Conservation (phyloP, 2,888 invertebrate genomes). For the Drosophila longiperda region DNA sequence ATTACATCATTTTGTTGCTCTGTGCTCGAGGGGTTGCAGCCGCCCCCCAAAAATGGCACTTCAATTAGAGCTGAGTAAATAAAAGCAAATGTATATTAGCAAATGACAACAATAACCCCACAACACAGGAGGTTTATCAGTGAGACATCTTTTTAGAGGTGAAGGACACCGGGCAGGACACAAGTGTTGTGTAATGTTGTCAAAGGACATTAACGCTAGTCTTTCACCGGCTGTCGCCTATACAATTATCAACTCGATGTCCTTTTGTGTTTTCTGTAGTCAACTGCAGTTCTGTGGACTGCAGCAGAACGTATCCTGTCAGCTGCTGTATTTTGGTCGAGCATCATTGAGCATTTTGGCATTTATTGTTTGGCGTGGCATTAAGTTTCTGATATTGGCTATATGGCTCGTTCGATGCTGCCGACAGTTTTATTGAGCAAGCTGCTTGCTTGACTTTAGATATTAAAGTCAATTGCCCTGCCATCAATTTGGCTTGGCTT, state of each 20-base stretch:
- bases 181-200: not conserved
- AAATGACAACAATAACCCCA: slow-evolving; percentile 15
- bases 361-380: slow-evolving; percentile 60
- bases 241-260: slow-evolving; percentile 67
- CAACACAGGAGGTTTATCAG: slow-evolving; percentile 10
- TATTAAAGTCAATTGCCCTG: slow-evolving; percentile 69
- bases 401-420: slow-evolving; percentile 49
- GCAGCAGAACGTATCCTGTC: slow-evolving; percentile 20
- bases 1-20: slow-evolving; percentile 70
- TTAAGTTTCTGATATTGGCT: slow-evolving; percentile 54
- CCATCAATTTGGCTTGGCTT: slow-evolving; percentile 38
- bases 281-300: slow-evolving; percentile 5
- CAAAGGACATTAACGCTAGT: slow-evolving; percentile 31
- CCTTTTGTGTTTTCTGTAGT: slow-evolving; percentile 21
- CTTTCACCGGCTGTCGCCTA: slow-evolving; percentile 41
- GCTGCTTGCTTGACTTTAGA: slow-evolving; percentile 34
- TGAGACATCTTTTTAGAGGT: slow-evolving; percentile 24
- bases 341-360: slow-evolving; percentile 66
- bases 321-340: slow-evolving; percentile 42
- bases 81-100: slow-evolving; percentile 53
- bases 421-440: slow-evolving; percentile 69
- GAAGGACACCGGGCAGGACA: slow-evolving; percentile 19
- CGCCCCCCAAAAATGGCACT: slow-evolving; percentile 52
- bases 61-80: slow-evolving; percentile 71
- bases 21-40: slow-evolving; percentile 56